Conservation (phyloP, 1,140 invertebrate species). For the Orussus abietinus region DNA sequence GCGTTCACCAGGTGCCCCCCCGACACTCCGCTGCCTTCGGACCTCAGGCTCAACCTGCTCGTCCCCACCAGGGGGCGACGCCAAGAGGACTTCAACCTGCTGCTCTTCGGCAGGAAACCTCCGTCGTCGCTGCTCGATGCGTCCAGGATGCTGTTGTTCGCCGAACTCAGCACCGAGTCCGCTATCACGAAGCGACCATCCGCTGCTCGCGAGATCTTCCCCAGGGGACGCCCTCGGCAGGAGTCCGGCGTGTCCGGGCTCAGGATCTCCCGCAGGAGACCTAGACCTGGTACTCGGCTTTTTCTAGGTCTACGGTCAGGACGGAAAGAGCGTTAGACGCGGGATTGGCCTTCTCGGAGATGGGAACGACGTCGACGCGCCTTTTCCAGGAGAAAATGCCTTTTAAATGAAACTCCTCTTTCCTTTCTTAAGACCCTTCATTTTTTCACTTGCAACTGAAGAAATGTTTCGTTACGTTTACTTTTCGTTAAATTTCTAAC, state of each 20-base stretch:
- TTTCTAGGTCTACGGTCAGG: constrained; percentile 76
- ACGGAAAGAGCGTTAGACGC: constrained; percentile 27
- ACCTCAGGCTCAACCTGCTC: constrained; percentile 66
- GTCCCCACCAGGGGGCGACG: constrained; percentile 62
- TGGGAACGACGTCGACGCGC: constrained; percentile 1
- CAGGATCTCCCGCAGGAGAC: constrained; percentile 59
- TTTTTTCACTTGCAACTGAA: too few relatives aligned
- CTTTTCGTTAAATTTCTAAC: too few relatives aligned
- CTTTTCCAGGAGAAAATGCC: not conserved
- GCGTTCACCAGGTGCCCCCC: constrained; percentile 29
- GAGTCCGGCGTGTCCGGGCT: constrained; percentile 55
- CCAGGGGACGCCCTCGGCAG: constrained; percentile 55
- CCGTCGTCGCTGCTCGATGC: constrained; percentile 77
- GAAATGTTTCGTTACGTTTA: too few relatives aligned
- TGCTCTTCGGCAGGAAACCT: constrained; percentile 64
- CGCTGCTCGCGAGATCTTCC: constrained; percentile 66
- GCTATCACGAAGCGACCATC: constrained; percentile 71
- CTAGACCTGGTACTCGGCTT: constrained; percentile 91
- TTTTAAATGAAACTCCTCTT: too few relatives aligned
- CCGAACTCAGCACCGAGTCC: constrained; percentile 58
- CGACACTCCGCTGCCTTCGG: constrained; percentile 61
- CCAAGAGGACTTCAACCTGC: constrained; percentile 62
- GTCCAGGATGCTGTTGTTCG: constrained; percentile 63
- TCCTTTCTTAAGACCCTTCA: not conserved
- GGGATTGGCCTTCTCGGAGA: not conserved